These are phyloP conservation scores for Stomatorhinus walkeri DNA, from an alignment of 2,797 vertebrate species.

Conservation along the genomic window DNA sequence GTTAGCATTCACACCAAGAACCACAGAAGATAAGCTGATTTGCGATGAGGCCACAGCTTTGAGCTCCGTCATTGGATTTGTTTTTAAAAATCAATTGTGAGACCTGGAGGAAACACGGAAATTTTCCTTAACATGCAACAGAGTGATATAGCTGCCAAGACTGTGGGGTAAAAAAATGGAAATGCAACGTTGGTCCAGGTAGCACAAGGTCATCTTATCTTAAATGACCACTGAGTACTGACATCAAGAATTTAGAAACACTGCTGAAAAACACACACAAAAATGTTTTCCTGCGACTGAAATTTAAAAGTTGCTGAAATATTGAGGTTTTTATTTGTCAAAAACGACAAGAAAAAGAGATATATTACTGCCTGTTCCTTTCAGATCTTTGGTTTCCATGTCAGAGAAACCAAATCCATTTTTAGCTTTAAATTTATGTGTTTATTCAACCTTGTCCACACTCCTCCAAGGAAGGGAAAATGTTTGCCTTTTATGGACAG, in stretches of 20 bases:
- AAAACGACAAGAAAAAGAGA: background rate
- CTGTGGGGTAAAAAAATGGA: background rate
- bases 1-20: background rate
- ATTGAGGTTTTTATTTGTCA: background rate
- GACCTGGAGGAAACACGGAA: background rate
- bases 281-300: background rate
- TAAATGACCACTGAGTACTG: background rate
- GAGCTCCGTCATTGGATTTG: background rate
- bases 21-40: background rate
- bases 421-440: background rate
- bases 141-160: background rate
- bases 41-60: background rate
- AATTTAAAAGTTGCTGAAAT: background rate
- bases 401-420: background rate
- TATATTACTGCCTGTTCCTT: background rate
- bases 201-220: background rate
- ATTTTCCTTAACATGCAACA: background rate
- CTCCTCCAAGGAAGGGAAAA: background rate
- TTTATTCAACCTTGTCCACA: background rate
- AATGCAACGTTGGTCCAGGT: background rate
- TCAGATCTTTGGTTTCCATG: background rate
- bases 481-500: slow-evolving; percentile 13
- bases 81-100: background rate
- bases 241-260: background rate
- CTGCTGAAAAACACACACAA: background rate